Conservation (phyloP, 1,140 invertebrate species). For the Mylabris phalerata region DNA sequence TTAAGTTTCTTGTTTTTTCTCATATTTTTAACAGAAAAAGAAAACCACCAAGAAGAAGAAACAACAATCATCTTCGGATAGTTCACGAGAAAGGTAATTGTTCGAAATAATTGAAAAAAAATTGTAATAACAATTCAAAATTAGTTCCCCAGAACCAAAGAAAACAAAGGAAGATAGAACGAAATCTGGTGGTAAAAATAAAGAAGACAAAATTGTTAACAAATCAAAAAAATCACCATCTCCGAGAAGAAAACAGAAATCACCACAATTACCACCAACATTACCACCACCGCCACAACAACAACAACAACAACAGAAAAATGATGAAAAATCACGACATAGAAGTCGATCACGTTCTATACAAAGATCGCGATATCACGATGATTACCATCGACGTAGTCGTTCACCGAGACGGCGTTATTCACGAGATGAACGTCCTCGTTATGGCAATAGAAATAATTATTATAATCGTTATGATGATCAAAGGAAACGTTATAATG, state of each 20-base stretch:
- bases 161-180: constrained; percentile 19
- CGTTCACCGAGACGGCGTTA: constrained; percentile 11
- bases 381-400: constrained; percentile 2
- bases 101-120: not conserved
- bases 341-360: constrained; percentile 1
- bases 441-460: not conserved
- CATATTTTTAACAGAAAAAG: constrained; percentile 47
- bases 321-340: not conserved
- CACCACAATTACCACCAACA: not conserved
- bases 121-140: not conserved
- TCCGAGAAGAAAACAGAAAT: constrained; percentile 10
- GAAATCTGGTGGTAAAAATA: constrained; percentile 7
- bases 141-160: constrained; percentile 31
- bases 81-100: constrained; percentile 26
- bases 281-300: not conserved
- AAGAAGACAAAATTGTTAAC: constrained; percentile 1
- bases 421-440: constrained; percentile 3
- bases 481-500: not conserved
- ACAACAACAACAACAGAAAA: not conserved
- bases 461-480: constrained; percentile 5
- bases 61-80: constrained; percentile 35
- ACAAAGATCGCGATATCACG: constrained; percentile 9
- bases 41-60: constrained; percentile 45
- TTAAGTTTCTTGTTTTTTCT: constrained; percentile 12
- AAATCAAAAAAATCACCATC: constrained; percentile 18